Evolutionary conservation across 2,888 invertebrate species (phyloP).

Genomic region (Eulithis testata): DNA sequence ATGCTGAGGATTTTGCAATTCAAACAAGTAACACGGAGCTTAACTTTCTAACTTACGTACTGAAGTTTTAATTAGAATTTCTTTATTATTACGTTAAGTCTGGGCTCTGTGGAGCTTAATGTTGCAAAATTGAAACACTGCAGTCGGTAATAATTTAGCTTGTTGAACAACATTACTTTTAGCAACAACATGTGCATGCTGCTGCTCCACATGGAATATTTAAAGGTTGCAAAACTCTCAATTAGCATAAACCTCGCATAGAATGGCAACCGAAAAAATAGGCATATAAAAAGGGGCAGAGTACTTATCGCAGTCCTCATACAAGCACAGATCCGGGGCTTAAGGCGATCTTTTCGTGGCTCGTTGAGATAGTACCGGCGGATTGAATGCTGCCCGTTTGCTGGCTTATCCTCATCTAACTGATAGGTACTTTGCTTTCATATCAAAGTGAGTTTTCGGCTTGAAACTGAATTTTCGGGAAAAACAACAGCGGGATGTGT

Average conservation of each 20-base stretch:
- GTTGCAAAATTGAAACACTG: slow-evolving; percentile 31
- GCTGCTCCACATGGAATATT: slow-evolving; percentile 8
- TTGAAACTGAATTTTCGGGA: neutral
- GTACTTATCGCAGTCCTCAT: slow-evolving; percentile 24
- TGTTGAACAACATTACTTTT: slow-evolving; percentile 24
- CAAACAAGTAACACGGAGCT: slow-evolving; percentile 60
- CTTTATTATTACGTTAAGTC: slow-evolving; percentile 42
- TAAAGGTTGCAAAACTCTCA: neutral
- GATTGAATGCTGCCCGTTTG: slow-evolving; percentile 74
- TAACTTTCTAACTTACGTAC: slow-evolving; percentile 57
- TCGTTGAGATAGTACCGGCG: slow-evolving; percentile 65
- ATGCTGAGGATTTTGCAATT: slow-evolving; percentile 64
- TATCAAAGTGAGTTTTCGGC: slow-evolving; percentile 12
- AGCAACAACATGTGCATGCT: slow-evolving; percentile 15
- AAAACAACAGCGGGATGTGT: too few species aligned
- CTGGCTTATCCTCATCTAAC: slow-evolving; percentile 70
- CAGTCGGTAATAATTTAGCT: slow-evolving; percentile 30
- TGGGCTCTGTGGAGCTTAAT: slow-evolving; percentile 29
- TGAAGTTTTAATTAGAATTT: slow-evolving; percentile 63
- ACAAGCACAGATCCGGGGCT: slow-evolving; percentile 51
- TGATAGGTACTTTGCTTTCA: slow-evolving; percentile 55
- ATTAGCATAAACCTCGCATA: slow-evolving; percentile 11
- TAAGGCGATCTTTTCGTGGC: slow-evolving; percentile 65
- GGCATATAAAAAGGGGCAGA: slow-evolving; percentile 8
- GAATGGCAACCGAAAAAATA: slow-evolving; percentile 4